These are phyloP conservation scores for Meteorus colon DNA, from an alignment of 2,888 invertebrate species.

Conservation along the genomic window DNA sequence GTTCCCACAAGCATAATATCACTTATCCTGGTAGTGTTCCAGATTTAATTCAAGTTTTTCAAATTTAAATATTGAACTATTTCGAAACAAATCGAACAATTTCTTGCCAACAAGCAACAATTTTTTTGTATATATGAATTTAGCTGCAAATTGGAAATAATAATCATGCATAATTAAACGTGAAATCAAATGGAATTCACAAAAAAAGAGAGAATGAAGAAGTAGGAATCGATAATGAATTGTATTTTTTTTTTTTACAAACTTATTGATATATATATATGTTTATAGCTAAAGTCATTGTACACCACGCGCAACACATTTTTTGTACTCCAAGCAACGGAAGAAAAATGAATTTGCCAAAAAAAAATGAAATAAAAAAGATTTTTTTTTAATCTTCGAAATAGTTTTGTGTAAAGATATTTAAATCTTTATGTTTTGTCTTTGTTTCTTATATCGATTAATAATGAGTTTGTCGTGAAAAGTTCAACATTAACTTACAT, in stretches of 20 bases:
- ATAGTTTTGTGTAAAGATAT: not conserved
- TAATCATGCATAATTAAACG: not conserved
- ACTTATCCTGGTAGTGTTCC: conserved; percentile 77
- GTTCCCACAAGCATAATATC: conserved; percentile 75
- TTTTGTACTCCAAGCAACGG: not conserved
- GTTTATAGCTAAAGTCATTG: conserved; percentile 2
- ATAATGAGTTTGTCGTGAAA: not conserved
- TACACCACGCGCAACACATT: not conserved
- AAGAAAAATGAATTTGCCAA: not conserved
- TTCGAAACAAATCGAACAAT: not conserved
- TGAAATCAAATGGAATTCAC: not conserved
- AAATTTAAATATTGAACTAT: conserved; percentile 46
- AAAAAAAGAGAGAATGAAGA: not conserved
- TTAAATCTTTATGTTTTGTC: not conserved
- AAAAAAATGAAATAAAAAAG: not conserved
- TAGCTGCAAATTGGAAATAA: not conserved
- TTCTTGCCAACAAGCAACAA: not conserved
- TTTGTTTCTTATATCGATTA: not conserved
- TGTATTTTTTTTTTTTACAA: conserved; percentile 20
- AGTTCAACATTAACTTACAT: not conserved
- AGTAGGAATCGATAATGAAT: not conserved
- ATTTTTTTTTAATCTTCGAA: not conserved
- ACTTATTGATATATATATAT: not conserved
- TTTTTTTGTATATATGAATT: not conserved
- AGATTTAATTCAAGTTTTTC: conserved; percentile 52